Conservation (phyloP, 2,797 vertebrate genomes). For the Anolis apletophallus region DNA sequence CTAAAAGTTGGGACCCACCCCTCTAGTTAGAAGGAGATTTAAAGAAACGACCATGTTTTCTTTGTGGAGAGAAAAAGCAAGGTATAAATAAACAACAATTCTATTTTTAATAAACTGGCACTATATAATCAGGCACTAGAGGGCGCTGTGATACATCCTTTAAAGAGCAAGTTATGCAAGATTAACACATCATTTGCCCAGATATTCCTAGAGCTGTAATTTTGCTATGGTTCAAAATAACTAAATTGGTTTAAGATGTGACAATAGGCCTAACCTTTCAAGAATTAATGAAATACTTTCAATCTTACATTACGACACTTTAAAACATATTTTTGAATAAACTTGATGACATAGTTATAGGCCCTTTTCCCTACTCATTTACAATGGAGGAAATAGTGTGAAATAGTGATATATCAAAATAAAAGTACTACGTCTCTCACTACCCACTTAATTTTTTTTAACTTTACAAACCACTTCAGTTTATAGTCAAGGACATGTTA, state of each 20-base stretch:
- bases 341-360: neutral
- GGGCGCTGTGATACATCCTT: slow-evolving; percentile 8
- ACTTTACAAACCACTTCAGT: slow-evolving; percentile 26
- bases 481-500: neutral
- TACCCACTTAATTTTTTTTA: slow-evolving; percentile 6
- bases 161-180: neutral
- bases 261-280: neutral
- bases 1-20: too few relatives aligned
- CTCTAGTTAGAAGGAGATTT: neutral
- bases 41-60: neutral
- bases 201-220: neutral
- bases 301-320: neutral
- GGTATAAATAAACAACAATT: too few relatives aligned
- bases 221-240: neutral
- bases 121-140: slow-evolving; percentile 4
- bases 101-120: neutral
- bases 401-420: slow-evolving; percentile 25
- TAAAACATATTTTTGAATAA: neutral
- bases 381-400: neutral
- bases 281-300: neutral
- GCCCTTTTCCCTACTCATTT: neutral
- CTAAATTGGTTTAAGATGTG: neutral
- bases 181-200: neutral
- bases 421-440: neutral
- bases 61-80: too few relatives aligned